Evolutionary conservation across 2,888 invertebrate genomes (phyloP).

Genomic region (Carcina quercana): DNA sequence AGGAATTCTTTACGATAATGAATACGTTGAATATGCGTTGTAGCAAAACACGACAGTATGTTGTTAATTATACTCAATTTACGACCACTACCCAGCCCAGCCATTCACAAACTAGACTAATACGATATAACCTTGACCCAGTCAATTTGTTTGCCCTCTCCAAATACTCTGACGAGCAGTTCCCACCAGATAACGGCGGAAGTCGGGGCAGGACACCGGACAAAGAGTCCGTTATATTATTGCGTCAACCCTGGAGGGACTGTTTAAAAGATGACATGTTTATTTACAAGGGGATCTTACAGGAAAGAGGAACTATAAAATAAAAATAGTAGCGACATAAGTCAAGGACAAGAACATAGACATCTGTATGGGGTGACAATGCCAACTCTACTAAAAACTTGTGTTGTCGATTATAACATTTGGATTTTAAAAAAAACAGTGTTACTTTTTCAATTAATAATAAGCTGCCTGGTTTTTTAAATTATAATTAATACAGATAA

Average conservation of each 20-base stretch:
- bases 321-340: slow-evolving; percentile 25
- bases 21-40: background rate
- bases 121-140: slow-evolving; percentile 67
- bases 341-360: slow-evolving; percentile 4
- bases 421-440: no score
- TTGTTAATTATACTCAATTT: no score
- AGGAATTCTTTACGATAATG: background rate
- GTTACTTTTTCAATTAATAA: no score
- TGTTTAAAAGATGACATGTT: slow-evolving; percentile 1
- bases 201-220: slow-evolving; percentile 60
- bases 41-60: slow-evolving; percentile 18
- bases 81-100: no score
- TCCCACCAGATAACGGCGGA: slow-evolving; percentile 47
- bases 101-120: slow-evolving; percentile 41
- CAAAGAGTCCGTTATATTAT: slow-evolving; percentile 65
- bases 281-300: slow-evolving; percentile 19
- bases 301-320: slow-evolving; percentile 26
- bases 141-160: slow-evolving; percentile 50
- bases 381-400: no score
- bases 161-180: slow-evolving; percentile 37
- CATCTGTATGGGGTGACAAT: no score
- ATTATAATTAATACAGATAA: no score
- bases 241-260: slow-evolving; percentile 34
- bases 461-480: no score
- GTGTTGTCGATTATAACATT: no score